Conservation (phyloP, 2,888 invertebrate species). For the Tenthredo scrophulariae region DNA sequence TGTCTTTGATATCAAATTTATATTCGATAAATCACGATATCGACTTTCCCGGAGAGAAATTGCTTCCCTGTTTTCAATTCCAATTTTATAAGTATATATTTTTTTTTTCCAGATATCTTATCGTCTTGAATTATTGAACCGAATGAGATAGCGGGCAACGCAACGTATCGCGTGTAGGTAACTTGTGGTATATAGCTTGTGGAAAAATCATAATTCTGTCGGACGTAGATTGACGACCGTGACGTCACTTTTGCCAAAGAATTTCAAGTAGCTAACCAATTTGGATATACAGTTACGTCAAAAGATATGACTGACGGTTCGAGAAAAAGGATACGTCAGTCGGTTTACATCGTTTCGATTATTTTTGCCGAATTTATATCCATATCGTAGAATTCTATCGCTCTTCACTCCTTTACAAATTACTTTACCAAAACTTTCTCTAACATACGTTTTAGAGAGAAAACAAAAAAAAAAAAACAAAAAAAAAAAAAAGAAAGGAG, state of each 20-base stretch:
- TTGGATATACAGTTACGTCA: constrained; percentile 11
- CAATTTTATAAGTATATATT: constrained; percentile 4
- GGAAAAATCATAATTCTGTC: constrained; percentile 25
- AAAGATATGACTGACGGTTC: constrained; percentile 20
- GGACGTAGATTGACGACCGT: constrained; percentile 45
- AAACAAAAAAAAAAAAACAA: background rate
- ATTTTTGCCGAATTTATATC: background rate
- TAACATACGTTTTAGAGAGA: background rate
- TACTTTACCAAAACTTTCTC: background rate
- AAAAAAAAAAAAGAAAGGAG: background rate
- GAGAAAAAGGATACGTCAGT: constrained; percentile 2
- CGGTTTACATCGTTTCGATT: background rate
- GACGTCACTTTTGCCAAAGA: constrained; percentile 29
- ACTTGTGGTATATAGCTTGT: constrained; percentile 1
- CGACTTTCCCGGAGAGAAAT: background rate
- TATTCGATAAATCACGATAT: constrained; percentile 7
- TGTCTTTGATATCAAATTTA: constrained; percentile 10
- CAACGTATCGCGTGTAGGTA: background rate
- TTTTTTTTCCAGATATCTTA: background rate
- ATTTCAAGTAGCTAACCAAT: constrained; percentile 32
- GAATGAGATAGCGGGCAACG: background rate
- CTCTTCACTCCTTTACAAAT: background rate
- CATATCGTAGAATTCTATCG: background rate
- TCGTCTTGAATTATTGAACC: constrained; percentile 35
- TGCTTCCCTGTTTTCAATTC: constrained; percentile 14